These are phyloP conservation scores for Rhinichthys klamathensis DNA, from an alignment of 2,113 vertebrate species.

Conservation along the genomic window DNA sequence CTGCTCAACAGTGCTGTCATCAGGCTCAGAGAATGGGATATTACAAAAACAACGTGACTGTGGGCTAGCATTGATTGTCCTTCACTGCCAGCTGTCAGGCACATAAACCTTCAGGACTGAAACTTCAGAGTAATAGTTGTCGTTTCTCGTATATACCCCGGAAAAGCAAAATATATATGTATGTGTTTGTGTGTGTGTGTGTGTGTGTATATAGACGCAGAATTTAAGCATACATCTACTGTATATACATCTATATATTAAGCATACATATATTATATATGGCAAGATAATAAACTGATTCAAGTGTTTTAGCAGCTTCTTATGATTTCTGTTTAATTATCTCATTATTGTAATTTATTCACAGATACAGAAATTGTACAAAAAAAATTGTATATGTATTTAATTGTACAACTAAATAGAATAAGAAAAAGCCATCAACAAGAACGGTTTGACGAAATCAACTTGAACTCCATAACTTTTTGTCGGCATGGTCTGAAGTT, in stretches of 20 bases:
- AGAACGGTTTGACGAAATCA: too few relatives aligned
- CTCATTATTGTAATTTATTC: background rate
- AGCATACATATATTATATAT: too few relatives aligned
- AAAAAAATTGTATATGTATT: background rate
- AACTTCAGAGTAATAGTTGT: background rate
- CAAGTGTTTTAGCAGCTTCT: too few relatives aligned
- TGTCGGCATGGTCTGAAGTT: too few relatives aligned
- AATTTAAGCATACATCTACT: too few relatives aligned
- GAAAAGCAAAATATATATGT: too few relatives aligned
- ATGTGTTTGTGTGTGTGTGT: too few relatives aligned
- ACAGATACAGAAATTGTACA: background rate
- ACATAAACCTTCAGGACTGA: background rate
- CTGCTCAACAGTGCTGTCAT: background rate
- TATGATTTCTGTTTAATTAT: background rate
- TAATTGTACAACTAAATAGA: background rate
- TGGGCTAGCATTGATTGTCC: background rate
- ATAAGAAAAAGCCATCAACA: background rate
- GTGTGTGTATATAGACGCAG: too few relatives aligned
- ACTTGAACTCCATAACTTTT: too few relatives aligned
- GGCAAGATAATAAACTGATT: too few relatives aligned
- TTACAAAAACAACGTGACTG: background rate
- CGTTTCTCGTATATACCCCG: background rate
- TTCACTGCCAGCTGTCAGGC: background rate
- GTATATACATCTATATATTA: too few relatives aligned
- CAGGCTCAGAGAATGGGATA: background rate